Conservation (phyloP, 53 echinoderm and acorn worm genomes). For the Luidia sarsii region DNA sequence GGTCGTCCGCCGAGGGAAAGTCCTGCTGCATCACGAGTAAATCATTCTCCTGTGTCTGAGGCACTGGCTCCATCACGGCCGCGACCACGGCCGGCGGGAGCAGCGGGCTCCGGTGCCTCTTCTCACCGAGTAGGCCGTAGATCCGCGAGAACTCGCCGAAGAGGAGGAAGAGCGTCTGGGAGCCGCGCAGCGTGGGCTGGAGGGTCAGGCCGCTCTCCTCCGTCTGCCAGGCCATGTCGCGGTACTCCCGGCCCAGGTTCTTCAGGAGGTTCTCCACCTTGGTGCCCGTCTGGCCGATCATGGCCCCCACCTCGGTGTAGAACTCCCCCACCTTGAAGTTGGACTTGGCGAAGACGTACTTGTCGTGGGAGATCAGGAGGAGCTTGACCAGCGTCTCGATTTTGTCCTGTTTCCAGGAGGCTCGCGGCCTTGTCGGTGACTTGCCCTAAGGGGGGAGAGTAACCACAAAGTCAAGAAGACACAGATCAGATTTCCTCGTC, state of each 20-base stretch:
- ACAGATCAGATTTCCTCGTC: not conserved
- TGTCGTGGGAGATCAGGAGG: constrained; percentile 33
- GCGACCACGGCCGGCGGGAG: no score
- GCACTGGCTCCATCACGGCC: no score
- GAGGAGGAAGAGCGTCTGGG: constrained; percentile 10
- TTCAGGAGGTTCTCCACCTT: constrained; percentile 48
- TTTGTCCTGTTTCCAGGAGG: constrained; percentile 37
- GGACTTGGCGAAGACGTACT: constrained; percentile 41
- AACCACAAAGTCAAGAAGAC: constrained; percentile 41
- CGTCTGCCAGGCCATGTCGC: constrained; percentile 20
- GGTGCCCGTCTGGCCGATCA: constrained; percentile 10
- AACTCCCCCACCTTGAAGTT: constrained; percentile 20
- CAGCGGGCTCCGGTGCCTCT: not conserved
- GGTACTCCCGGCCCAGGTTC: constrained; percentile 40
- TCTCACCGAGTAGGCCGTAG: constrained; percentile 22
- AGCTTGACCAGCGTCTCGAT: constrained; percentile 34
- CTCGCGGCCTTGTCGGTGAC: not conserved
- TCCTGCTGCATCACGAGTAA: not conserved
- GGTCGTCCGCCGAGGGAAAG: not conserved
- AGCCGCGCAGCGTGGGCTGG: constrained; percentile 18
- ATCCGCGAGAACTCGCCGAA: constrained; percentile 25
- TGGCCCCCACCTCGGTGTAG: constrained; percentile 21
- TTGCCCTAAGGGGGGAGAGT: constrained; percentile 36
- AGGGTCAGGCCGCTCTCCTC: constrained; percentile 6
- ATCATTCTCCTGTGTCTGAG: no score